Conservation (phyloP, 2,113 vertebrate species). For the Nanorana parkeri region DNA sequence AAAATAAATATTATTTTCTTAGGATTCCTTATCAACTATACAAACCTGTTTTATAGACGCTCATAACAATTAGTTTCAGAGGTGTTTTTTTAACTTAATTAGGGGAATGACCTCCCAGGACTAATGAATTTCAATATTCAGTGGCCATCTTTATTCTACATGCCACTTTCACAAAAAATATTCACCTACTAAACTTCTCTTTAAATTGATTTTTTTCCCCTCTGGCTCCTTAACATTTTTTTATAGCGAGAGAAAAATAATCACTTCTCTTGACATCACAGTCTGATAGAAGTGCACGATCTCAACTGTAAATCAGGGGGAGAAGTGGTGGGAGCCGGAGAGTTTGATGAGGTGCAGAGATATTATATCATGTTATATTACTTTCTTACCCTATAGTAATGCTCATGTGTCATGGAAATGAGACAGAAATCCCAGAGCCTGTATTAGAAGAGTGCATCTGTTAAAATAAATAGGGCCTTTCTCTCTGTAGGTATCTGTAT, state of each 20-base stretch:
- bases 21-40: too few relatives aligned
- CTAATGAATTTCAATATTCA: slow-evolving; percentile 2
- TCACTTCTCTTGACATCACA: slow-evolving; percentile 67
- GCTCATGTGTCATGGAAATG: slow-evolving; percentile 74
- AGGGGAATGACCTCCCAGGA: not conserved
- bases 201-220: slow-evolving; percentile 74
- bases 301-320: slow-evolving; percentile 75
- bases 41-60: too few relatives aligned
- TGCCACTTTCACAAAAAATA: slow-evolving; percentile 43
- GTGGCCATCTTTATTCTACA: slow-evolving; percentile 26
- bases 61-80: too few relatives aligned
- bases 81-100: not conserved
- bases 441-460: slow-evolving; percentile 56
- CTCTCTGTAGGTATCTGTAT: slow-evolving; percentile 53
- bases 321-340: slow-evolving; percentile 72
- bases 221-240: slow-evolving; percentile 72
- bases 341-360: slow-evolving; percentile 75
- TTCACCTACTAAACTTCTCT: slow-evolving; percentile 68
- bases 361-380: slow-evolving; percentile 76
- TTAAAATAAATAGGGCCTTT: slow-evolving; percentile 57
- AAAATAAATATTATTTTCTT: too few relatives aligned
- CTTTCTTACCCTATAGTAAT: slow-evolving; percentile 74
- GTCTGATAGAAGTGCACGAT: slow-evolving; percentile 70
- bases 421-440: slow-evolving; percentile 60
- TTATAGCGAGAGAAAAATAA: slow-evolving; percentile 75